Base-by-base conservation (phyloP, 53 echinoderm and acorn worm species). In the Zoroaster sp. region DNA sequence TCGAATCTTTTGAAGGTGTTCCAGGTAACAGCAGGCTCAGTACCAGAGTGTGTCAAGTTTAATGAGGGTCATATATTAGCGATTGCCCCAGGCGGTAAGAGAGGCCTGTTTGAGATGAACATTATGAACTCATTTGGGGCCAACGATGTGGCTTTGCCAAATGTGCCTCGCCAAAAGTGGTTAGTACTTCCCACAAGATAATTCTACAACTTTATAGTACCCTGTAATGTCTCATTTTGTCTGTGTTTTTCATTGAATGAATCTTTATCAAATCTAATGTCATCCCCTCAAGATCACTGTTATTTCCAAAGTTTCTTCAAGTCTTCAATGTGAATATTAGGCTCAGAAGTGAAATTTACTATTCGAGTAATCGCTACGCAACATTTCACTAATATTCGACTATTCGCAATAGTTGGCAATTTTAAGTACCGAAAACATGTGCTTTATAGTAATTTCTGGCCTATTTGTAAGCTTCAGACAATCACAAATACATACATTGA, bases 111-210 rank as follows among this genome's bases (percentile, higher is more conserved):
- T 94, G 98, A 67, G 94, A 87, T 30, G 90, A 92, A 55, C 88
- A 92, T 74, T 97, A 97, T 63, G 77, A 92, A 18, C 89, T 95
- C 17, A 49, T 92, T 37, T 97, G 98, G 98, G 80, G 80, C 33
- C 74, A 83, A 12, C 79, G 98, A 37, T 83, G 90, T n/a, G 98
- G 98, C 3, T 97, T 97, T 83, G 98, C 98, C 33, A 82, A 89
- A 66, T 94, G 95, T 88, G 95, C 98, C 1, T 43, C 89, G 86
- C 92, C 98, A 4, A 88, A 97, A 92, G 98, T 93, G 88, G 98
- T 97, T 75, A 89, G 94, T 52, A 35, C 6, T 5, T 13, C 20
- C 23, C 0, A 3, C 3, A 33, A 14, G 28, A 13, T 33, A 67
- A 12, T 4, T 25, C 7, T 44, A 33, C 7, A 4, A 31, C 66